A percentile compares a stretch with the other conserved stretches of the same genome.
Evolutionary conservation across 2,888 invertebrate genomes (phyloP).

Genomic region (Ptychoptera albimana): DNA sequence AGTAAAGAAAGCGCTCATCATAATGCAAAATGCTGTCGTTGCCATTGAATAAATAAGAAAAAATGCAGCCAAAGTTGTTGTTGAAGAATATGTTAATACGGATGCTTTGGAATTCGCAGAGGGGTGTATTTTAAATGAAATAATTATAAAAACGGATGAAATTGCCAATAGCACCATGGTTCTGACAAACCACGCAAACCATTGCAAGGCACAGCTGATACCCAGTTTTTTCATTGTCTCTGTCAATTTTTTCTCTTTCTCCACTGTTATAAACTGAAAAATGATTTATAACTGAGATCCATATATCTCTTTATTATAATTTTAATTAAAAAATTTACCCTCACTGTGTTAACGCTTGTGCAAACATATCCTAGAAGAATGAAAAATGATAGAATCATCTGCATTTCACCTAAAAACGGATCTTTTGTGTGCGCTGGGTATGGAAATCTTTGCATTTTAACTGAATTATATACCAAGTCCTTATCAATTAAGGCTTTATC

Average conservation of each 20-base stretch:
- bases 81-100: slow-evolving; percentile 53
- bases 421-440: slow-evolving; percentile 57
- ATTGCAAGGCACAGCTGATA: slow-evolving; percentile 64
- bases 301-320: neutral
- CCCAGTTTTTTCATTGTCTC: slow-evolving; percentile 92
- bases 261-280: slow-evolving; percentile 32
- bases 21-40: slow-evolving; percentile 61
- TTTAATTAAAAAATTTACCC: slow-evolving; percentile 25
- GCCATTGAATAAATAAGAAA: slow-evolving; percentile 52
- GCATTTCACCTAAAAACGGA: slow-evolving; percentile 44
- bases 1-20: slow-evolving; percentile 63
- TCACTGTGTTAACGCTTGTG: slow-evolving; percentile 59
- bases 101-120: slow-evolving; percentile 32
- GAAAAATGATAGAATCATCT: slow-evolving; percentile 54
- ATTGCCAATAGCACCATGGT: slow-evolving; percentile 50
- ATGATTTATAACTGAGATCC: neutral
- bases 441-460: slow-evolving; percentile 41
- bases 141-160: slow-evolving; percentile 38
- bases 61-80: slow-evolving; percentile 51
- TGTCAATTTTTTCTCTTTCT: slow-evolving; percentile 48
- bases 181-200: slow-evolving; percentile 75
- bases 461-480: neutral
- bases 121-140: slow-evolving; percentile 44
- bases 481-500: no score
- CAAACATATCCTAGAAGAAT: slow-evolving; percentile 68